Evolutionary conservation across 2,888 invertebrate species (phyloP), one percentile per base, ranked within the genome.

Genomic region (Heptascelio sp.): DNA sequence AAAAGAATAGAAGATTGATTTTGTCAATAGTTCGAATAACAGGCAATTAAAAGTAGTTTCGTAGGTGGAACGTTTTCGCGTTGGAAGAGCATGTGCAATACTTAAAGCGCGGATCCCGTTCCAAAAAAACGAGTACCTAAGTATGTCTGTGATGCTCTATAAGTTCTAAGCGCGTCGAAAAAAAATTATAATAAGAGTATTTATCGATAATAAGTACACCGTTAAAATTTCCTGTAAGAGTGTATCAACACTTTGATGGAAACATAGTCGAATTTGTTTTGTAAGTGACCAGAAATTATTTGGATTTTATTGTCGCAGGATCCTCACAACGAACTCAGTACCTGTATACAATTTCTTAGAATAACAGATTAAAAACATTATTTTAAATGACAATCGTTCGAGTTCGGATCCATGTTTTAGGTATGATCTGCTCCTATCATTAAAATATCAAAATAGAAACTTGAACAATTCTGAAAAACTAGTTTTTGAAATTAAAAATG

Each of bases 111-210:
- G 59, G 46, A 65, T 71, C 26, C 37, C 17, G 46, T 76, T 67
- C 71, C 53, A 73, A 13, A 15, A 43, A 88, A 91, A 88, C 87
- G 86, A 89, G 91, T 92, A 92, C 91, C 91, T 92, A 91, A 91
- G 88, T 91, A 90, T 89, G 87, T 89, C 91, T 92, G 91, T 92
- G 91, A 92, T 92, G 81, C 83, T 86, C 87, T 85, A 87, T 87
- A 81, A 57, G 64, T 21, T 21, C 19, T 5, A 15, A n/a, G 19
- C 40, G 26, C 67, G 65, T 30, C 71, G 19, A 46, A 23, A 37
- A n/a, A 78, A 62, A 73, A 21, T 53, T 81, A 68, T 21, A 19
- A n/a, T 80, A 62, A 51, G 60, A 75, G 60, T 79, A 76, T 83
- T 80, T 79, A 79, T 79, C 76, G 13, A 46, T 53, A 59, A 53